phyloP scores from a whole-genome alignment of 2,113 vertebrate species.

The Mormyrus iriodes region DNA sequence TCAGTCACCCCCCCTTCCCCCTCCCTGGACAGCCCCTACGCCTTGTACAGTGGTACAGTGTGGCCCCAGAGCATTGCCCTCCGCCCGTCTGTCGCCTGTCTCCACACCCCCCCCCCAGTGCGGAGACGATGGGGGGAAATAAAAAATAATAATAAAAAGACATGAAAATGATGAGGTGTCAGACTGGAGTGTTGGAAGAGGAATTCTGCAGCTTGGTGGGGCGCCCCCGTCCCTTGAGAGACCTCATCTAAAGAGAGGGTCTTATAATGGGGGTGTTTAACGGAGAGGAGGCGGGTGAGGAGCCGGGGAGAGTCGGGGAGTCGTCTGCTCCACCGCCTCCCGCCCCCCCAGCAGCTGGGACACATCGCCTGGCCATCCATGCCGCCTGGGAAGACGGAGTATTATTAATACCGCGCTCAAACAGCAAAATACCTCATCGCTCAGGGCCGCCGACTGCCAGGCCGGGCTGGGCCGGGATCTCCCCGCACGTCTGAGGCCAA shows the following conservation, averaged over 20 bases:
- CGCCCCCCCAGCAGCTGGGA: constrained; percentile 5
- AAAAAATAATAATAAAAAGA: background rate
- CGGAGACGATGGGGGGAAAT: background rate
- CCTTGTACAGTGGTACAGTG: no score
- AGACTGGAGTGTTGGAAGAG: constrained; percentile 12
- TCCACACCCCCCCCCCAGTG: background rate
- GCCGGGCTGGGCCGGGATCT: background rate
- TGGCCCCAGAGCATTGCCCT: background rate
- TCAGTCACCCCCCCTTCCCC: background rate
- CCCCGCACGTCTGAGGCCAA: background rate
- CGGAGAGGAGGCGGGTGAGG: background rate
- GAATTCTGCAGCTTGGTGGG: constrained; percentile 1
- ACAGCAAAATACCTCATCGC: constrained; percentile 7
- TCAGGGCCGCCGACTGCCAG: background rate
- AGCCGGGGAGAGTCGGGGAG: background rate
- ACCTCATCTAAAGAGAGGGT: constrained; percentile 2
- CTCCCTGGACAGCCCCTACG: background rate
- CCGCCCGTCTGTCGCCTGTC: background rate
- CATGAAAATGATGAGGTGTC: constrained; percentile 19
- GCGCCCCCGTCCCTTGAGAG: background rate
- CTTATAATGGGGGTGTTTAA: constrained; percentile 9
- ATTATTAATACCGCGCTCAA: constrained; percentile 15
- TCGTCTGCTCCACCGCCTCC: background rate
- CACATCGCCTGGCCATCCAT: background rate
- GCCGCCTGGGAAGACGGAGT: background rate